Evolutionary conservation across 2,113 vertebrate species (phyloP).

Genomic region (Anguilla japonica): DNA sequence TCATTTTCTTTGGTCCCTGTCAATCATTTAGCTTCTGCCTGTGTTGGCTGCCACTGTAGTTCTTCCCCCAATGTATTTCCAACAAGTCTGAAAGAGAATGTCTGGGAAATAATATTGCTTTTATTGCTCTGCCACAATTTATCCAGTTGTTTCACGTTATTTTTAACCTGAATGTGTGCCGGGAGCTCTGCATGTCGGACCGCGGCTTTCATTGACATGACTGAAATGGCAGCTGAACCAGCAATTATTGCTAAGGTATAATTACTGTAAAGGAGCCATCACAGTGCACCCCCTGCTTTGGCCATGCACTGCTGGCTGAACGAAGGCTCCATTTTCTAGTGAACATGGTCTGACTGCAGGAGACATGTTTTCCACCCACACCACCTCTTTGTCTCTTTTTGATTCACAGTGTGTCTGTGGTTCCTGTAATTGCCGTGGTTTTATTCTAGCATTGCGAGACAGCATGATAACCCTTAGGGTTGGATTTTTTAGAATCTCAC

Average conservation of each 20-base stretch:
- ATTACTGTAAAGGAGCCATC: constrained; percentile 21
- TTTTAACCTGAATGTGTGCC: constrained; percentile 35
- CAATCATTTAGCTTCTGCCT: neutral
- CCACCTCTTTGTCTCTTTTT: neutral
- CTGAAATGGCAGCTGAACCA: constrained; percentile 4
- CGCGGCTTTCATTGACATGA: constrained; percentile 23
- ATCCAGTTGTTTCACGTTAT: constrained; percentile 21
- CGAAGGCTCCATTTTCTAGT: neutral
- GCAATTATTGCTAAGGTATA: constrained; percentile 27
- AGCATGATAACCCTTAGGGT: neutral
- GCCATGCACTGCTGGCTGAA: neutral
- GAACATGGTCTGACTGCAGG: neutral
- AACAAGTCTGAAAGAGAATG: neutral
- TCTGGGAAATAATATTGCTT: neutral
- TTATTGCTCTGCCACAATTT: constrained; percentile 9
- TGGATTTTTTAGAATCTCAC: neutral
- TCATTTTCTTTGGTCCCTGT: neutral
- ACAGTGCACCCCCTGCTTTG: neutral
- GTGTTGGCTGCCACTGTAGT: neutral
- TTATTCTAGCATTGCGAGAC: neutral
- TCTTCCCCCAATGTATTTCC: neutral
- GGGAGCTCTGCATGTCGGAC: constrained; percentile 15
- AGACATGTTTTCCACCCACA: neutral
- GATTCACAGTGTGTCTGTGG: neutral
- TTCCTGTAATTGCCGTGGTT: constrained; percentile 1